Percentiles rank a stretch among this genome's conserved stretches.
phyloP scores from a whole-genome alignment of 1,140 invertebrate species.

The Bombus waltoni region DNA sequence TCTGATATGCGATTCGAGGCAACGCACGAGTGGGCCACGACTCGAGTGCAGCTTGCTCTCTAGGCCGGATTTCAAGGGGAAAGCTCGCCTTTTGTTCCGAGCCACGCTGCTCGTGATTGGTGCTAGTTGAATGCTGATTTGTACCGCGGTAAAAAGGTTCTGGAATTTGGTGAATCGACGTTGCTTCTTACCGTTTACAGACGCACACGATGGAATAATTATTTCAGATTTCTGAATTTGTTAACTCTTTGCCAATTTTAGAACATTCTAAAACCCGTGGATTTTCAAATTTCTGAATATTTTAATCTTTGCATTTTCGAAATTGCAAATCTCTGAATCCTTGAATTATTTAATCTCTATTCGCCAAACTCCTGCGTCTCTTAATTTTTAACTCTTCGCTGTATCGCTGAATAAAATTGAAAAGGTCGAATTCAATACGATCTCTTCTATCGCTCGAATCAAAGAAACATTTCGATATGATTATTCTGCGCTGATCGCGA shows the following conservation, averaged over 20 bases:
- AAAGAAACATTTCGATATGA: not conserved
- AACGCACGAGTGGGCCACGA: not conserved
- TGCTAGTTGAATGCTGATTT: not conserved
- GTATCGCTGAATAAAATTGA: not conserved
- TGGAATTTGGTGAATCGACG: not conserved
- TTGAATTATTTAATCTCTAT: not conserved
- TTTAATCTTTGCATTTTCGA: not conserved
- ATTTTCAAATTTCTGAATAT: not conserved
- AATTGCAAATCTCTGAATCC: too few relatives aligned
- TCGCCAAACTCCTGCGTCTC: not conserved
- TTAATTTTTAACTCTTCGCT: not conserved
- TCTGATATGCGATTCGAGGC: not conserved
- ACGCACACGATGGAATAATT: too few relatives aligned
- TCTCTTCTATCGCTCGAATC: not conserved
- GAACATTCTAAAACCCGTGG: not conserved
- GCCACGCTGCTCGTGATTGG: not conserved
- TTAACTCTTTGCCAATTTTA: not conserved
- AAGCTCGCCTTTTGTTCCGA: not conserved
- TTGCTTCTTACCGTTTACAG: not conserved
- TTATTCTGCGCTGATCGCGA: not conserved
- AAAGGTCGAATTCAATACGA: not conserved
- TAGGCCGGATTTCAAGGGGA: constrained; percentile 5
- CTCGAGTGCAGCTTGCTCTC: not conserved
- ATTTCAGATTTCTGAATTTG: not conserved
- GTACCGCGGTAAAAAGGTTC: not conserved